A percentile compares a stretch with the other conserved stretches of the same genome.
Conservation (phyloP, 2,888 invertebrate species). For the Coenonympha glycerion region DNA sequence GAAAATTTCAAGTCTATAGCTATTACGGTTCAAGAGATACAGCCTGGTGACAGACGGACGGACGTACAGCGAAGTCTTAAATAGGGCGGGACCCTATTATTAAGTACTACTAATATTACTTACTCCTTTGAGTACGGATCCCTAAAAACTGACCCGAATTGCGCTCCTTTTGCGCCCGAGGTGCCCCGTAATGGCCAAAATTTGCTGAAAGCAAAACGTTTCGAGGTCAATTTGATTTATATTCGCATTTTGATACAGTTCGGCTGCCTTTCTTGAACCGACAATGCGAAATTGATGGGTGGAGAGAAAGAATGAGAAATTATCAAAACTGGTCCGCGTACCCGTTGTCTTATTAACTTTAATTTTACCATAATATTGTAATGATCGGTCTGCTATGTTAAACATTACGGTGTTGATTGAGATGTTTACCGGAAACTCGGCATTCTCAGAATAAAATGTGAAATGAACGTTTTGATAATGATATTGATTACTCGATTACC, state of each 20-base stretch:
- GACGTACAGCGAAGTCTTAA: too few species aligned
- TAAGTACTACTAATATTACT: too few species aligned
- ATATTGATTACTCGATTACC: neutral
- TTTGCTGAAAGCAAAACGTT: constrained; percentile 63
- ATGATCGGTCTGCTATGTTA: constrained; percentile 8
- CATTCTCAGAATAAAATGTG: neutral
- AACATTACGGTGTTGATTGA: neutral
- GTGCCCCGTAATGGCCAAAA: constrained; percentile 53
- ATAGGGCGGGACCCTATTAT: too few species aligned
- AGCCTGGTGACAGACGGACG: too few species aligned
- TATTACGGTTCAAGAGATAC: too few species aligned
- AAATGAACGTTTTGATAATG: neutral
- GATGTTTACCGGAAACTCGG: neutral
- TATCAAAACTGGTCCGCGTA: constrained; percentile 14
- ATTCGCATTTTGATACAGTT: constrained; percentile 65
- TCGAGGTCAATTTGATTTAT: constrained; percentile 71
- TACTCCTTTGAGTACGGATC: too few species aligned
- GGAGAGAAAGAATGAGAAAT: constrained; percentile 18
- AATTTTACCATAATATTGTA: constrained; percentile 19
- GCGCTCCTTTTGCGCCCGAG: constrained; percentile 43
- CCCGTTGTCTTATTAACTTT: constrained; percentile 18
- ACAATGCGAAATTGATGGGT: constrained; percentile 24
- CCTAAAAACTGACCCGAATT: constrained; percentile 68
- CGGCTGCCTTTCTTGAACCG: constrained; percentile 33
- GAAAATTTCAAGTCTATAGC: too few species aligned